Evolutionary conservation across 2,113 vertebrate species (phyloP).

Genomic region (Misgurnus anguillicaudatus): DNA sequence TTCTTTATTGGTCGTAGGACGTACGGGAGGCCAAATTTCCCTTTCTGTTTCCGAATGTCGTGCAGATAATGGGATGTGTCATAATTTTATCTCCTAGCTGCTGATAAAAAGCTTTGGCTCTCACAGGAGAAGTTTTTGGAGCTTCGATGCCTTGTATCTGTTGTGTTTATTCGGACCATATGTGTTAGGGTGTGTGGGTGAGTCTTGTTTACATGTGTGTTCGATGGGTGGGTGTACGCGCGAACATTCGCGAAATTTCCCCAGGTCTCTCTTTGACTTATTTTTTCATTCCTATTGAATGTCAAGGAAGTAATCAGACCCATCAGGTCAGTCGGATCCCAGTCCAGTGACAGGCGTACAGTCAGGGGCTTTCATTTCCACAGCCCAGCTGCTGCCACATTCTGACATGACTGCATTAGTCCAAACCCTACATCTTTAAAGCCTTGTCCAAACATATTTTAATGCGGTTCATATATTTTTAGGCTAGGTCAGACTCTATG

Average conservation of each 20-base stretch:
- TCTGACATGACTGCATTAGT: slow-evolving; percentile 31
- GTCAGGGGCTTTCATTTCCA: slow-evolving; percentile 73
- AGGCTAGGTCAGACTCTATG: slow-evolving; percentile 51
- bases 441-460: slow-evolving; percentile 67
- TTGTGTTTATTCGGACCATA: slow-evolving; percentile 37
- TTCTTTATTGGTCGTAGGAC: slow-evolving; percentile 63
- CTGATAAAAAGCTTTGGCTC: slow-evolving; percentile 34
- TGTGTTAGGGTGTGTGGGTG: slow-evolving; percentile 47
- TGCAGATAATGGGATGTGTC: slow-evolving; percentile 51
- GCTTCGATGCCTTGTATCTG: slow-evolving; percentile 39
- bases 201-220: slow-evolving; percentile 29
- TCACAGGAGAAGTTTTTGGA: slow-evolving; percentile 9
- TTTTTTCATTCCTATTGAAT: slow-evolving; percentile 43
- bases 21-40: slow-evolving; percentile 58
- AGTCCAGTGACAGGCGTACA: slow-evolving; percentile 60
- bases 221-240: slow-evolving; percentile 4
- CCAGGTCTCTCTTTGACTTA: slow-evolving; percentile 37
- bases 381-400: slow-evolving; percentile 69
- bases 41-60: slow-evolving; percentile 56
- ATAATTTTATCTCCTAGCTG: slow-evolving; percentile 17
- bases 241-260: slow-evolving; percentile 55
- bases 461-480: slow-evolving; percentile 70
- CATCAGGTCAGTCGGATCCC: slow-evolving; percentile 61
- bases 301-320: slow-evolving; percentile 61
- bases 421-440: slow-evolving; percentile 58